Base-by-base conservation (phyloP, 2,888 invertebrate genomes). In the Xanthostigma xanthostigma region DNA sequence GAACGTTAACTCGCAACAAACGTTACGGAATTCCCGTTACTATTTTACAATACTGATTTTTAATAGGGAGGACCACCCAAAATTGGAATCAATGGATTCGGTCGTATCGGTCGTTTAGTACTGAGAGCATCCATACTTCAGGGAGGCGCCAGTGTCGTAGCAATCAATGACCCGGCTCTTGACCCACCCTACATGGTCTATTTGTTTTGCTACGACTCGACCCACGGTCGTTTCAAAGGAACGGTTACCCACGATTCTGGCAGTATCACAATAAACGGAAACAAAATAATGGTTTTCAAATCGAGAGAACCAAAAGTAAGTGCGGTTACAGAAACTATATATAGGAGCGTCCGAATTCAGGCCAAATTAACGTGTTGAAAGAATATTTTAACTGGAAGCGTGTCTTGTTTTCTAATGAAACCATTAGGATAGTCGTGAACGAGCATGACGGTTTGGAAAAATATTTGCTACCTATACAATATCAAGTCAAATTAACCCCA, bases 41-140 rank as follows among this genome's bases (percentile, higher is more conserved):
- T 3, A 3, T 4, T 17, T 17, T 27, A 27, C 27, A 27, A 27
- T 27, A 3, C 27, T 27, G 1, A 27, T 27, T 27, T 27, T 27
- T 27, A 27, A 27, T 27, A 27, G 27, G 27, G 27, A 27, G 27
- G 27, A 27, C 27, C 27, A 27, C 27, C 72, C 45, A 69, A 69
- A 58, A 68, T 75, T 61, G 75, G 75, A 62, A 75, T 75, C 59
- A 76, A 75, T 59, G 75, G 75, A 60, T 81, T 81, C 64, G 81
- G 81, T 54, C 75, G 81, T 58, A 81, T 81, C 63, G 81, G 81
- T 43, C 77, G 80, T 59, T 66, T 81, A 54, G 79, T 79, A 36
- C 65, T 79, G 54, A 68, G 80, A 52, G 76, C 78, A 53, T 74
- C 77, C 40, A 27, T 27, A 27, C 54, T 79, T 42, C 68, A 69